phyloP scores from a whole-genome alignment of 2,113 vertebrate species.

The Numenius arquata region DNA sequence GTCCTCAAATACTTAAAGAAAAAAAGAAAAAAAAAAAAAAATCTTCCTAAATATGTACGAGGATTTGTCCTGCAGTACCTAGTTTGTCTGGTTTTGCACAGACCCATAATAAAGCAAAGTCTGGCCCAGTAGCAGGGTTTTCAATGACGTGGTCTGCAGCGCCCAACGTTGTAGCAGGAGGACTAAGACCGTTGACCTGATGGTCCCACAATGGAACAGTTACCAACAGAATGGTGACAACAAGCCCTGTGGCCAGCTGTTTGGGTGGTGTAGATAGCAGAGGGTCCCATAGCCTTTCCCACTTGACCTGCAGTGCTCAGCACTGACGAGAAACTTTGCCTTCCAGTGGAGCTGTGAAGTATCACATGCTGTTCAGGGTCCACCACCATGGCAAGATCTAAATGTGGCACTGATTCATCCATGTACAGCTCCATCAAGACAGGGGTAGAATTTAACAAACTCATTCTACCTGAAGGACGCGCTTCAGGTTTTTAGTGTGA shows the following conservation, averaged over 20 bases:
- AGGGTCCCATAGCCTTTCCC: background rate
- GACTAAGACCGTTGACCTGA: background rate
- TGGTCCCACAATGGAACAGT: fast-evolving
- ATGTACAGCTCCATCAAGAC: background rate
- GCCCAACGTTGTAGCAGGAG: background rate
- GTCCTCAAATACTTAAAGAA: background rate
- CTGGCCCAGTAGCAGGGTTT: background rate
- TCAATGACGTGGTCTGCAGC: fast-evolving
- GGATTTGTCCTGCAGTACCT: background rate
- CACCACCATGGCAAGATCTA: background rate
- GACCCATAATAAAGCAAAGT: background rate
- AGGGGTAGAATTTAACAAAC: background rate
- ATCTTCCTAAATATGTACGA: fast-evolving
- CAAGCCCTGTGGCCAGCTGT: background rate
- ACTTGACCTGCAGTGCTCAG: background rate
- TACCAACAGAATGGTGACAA: fast-evolving
- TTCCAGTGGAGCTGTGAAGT: background rate
- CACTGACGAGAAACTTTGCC: background rate
- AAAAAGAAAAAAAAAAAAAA: background rate
- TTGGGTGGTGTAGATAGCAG: background rate
- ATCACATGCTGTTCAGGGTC: background rate
- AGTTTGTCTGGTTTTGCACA: background rate
- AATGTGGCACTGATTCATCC: background rate
- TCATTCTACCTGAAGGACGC: background rate
- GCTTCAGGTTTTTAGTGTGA: background rate